Evolutionary conservation across 2,797 vertebrate species (phyloP), one percentile per base, ranked within the genome.

Genomic region (Simalia tracyae): DNA sequence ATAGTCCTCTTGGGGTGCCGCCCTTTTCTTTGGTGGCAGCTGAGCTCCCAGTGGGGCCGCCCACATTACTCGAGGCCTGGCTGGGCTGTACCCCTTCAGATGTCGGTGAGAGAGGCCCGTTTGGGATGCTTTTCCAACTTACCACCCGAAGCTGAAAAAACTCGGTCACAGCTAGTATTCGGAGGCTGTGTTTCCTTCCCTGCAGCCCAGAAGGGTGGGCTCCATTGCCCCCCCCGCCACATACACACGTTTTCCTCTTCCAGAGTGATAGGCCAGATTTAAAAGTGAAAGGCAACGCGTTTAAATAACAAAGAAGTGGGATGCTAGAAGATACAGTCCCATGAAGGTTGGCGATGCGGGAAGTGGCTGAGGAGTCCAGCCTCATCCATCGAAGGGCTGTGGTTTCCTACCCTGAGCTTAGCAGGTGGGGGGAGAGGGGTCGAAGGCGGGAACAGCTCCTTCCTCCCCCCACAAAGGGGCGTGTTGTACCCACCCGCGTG

Each of bases 361-460:
- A 3, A 42, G 36, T 8, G 36, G 36, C 2, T 46, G 72, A 81
- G 31, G 66, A 31, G 19, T 11, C 36, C 8, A 81, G 36, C 72
- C 0, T 0, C 19, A 2, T 11, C 36, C 3, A 24, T 2, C 19
- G 2, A 81, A 81, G 36, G 15, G 24, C 31, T 46, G 14, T 3
- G 36, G 24, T 14, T 14, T 14, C 11, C 24, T 46, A 81, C 14
- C 1, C 24, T 15, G 6, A 28, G 1, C 11, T 5, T 28, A 24
- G 31, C 54, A 17, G 5, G 7, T 8, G 54, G 28, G 28, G 3
- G 8, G 7, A 1, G 54, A 3, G 59, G 11, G 57, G 57, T 0
- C 1, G 15, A 9, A 4, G 46, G 9, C 1, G n/a, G 5, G 5
- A n/a, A 31, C 10, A 24, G n/a, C 3, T 0, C 5, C 19, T n/a